Conservation (phyloP, 2,797 vertebrate species). For the Bothrops alternatus region DNA sequence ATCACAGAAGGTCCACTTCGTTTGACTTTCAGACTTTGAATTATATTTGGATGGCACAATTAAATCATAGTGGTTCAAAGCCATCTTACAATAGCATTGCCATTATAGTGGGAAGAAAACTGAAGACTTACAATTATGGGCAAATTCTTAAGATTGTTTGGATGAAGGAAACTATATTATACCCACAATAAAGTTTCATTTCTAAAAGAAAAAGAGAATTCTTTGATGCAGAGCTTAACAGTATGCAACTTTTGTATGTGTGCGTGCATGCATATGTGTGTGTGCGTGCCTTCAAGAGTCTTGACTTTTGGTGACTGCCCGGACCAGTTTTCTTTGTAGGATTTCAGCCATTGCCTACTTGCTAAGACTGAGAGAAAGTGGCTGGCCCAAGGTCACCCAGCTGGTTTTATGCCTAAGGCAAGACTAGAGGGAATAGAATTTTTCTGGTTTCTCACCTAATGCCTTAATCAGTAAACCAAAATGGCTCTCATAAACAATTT, state of each 20-base stretch:
- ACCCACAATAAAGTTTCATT: neutral
- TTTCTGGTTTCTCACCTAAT: neutral
- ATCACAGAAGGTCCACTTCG: neutral
- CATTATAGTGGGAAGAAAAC: neutral
- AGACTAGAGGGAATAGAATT: neutral
- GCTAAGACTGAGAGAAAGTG: neutral
- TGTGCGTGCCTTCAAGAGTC: neutral
- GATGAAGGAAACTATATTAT: neutral
- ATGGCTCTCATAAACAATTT: neutral
- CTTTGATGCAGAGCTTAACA: neutral
- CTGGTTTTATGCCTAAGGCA: neutral
- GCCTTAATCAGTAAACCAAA: neutral
- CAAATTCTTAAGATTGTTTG: neutral
- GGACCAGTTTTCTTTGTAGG: neutral
- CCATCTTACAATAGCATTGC: neutral
- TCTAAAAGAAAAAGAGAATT: neutral
- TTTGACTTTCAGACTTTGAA: neutral
- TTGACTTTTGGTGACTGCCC: neutral
- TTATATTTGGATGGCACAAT: neutral
- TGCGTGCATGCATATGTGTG: neutral
- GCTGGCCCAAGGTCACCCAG: neutral
- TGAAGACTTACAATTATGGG: neutral
- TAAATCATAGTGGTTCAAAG: neutral
- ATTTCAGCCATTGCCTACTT: neutral
- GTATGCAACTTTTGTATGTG: neutral